Conservation (phyloP, 1,140 invertebrate genomes). For the Zelostemma sp. region DNA sequence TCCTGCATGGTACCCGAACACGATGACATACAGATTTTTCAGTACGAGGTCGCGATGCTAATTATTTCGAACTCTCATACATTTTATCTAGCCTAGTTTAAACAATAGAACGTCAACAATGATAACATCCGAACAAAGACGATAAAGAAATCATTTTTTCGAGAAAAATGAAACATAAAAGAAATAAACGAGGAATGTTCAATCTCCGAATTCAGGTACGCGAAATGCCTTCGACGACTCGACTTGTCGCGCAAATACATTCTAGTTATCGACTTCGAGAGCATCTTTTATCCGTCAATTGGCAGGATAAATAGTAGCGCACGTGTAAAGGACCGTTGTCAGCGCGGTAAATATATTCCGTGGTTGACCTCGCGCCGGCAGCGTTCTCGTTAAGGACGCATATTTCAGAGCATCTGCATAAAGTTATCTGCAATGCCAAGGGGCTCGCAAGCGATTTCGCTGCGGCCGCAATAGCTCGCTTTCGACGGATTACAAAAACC, state of each 20-base stretch:
- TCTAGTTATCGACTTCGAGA: neutral
- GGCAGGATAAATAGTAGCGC: constrained; percentile 2
- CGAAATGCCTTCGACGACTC: neutral
- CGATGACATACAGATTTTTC: too few species aligned
- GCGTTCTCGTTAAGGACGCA: constrained; percentile 49
- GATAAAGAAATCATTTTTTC: too few species aligned
- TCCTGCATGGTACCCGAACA: too few species aligned
- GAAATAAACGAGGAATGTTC: too few species aligned
- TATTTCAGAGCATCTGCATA: constrained; percentile 48
- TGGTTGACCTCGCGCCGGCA: constrained; percentile 46
- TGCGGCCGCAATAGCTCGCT: neutral
- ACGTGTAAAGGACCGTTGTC: constrained; percentile 7
- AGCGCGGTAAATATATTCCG: constrained; percentile 45
- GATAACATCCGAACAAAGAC: too few species aligned
- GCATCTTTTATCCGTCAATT: constrained; percentile 2
- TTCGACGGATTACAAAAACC: too few species aligned
- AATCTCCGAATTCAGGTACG: too few species aligned
- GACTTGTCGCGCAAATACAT: neutral
- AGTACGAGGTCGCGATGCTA: too few species aligned
- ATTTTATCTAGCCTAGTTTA: too few species aligned
- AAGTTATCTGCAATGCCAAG: constrained; percentile 25
- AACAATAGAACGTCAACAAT: too few species aligned
- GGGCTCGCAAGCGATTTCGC: constrained; percentile 4
- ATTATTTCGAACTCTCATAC: too few species aligned
- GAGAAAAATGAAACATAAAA: too few species aligned